A percentile compares a stretch with the other conserved stretches of the same genome.
These are phyloP conservation scores for Drosophila malerkotliana DNA, from an alignment of 1,140 invertebrate genomes.

Conservation along the genomic window DNA sequence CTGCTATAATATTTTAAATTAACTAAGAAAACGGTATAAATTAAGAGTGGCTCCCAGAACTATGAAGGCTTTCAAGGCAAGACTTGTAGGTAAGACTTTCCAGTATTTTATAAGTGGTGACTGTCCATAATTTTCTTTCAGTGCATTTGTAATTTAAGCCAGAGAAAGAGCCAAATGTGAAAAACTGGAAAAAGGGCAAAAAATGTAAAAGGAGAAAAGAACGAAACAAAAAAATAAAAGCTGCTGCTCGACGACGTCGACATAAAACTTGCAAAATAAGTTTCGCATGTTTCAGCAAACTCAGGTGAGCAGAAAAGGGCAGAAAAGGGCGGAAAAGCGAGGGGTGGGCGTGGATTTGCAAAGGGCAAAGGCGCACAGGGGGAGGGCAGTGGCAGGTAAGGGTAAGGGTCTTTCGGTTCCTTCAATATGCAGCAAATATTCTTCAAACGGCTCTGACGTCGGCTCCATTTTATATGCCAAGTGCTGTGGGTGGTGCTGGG, in stretches of 20 bases:
- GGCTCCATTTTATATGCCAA: constrained; percentile 66
- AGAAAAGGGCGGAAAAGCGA: constrained; percentile 27
- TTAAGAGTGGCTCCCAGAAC: background rate
- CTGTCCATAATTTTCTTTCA: constrained; percentile 21
- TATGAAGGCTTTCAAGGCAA: background rate
- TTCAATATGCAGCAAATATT: constrained; percentile 81
- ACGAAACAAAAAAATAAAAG: constrained; percentile 73
- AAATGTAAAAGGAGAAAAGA: constrained; percentile 59
- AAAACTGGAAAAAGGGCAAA: constrained; percentile 68
- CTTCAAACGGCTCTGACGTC: constrained; percentile 58
- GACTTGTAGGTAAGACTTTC: no score
- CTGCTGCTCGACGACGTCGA: constrained; percentile 65
- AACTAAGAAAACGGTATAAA: background rate
- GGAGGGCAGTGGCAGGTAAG: background rate
- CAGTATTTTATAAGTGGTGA: no score
- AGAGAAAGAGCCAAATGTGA: constrained; percentile 62
- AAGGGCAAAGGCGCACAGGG: constrained; percentile 17
- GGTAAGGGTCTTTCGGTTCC: constrained; percentile 29
- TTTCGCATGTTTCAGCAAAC: constrained; percentile 78
- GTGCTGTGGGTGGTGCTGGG: constrained; percentile 12
- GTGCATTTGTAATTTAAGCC: constrained; percentile 70
- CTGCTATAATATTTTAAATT: constrained; percentile 24
- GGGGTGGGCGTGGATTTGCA: constrained; percentile 51
- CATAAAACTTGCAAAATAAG: constrained; percentile 82
- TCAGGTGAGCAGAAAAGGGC: constrained; percentile 50